Percentiles rank a stretch among this genome's conserved stretches.
phyloP scores from a whole-genome alignment of 2,113 vertebrate species.

The Peromyscus maniculatus region DNA sequence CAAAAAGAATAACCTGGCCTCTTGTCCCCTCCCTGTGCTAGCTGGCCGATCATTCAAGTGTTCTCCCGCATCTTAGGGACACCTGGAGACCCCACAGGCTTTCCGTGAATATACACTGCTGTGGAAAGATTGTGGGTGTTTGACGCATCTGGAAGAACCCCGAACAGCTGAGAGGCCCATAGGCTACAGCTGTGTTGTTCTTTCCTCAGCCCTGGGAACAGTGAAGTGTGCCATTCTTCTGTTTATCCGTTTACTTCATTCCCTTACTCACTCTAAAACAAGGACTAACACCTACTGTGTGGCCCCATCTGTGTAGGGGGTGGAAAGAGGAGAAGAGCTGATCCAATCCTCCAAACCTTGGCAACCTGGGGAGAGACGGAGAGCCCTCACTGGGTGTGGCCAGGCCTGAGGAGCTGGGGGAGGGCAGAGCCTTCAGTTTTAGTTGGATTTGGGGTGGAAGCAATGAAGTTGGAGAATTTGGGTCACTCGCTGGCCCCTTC shows the following conservation, averaged over 20 bases:
- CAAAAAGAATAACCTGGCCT: neutral
- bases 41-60: fast-evolving
- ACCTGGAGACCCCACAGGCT: neutral
- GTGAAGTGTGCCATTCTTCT: neutral
- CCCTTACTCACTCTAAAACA: neutral
- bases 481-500: neutral
- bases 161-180: neutral
- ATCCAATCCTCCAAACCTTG: neutral
- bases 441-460: neutral
- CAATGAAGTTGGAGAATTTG: neutral
- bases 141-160: neutral
- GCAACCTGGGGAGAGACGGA: neutral
- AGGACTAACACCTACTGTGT: no score
- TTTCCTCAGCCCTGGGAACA: neutral
- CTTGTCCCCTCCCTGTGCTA: neutral
- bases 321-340: neutral
- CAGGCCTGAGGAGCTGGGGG: neutral
- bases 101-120: neutral
- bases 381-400: neutral
- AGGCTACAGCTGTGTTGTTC: neutral
- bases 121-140: neutral
- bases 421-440: neutral
- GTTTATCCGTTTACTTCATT: neutral
- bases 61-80: neutral
- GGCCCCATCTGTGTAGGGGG: neutral